Percentiles rank a stretch among this genome's conserved stretches.
These are phyloP conservation scores for Neogale vison DNA, from an alignment of 2,113 vertebrate species.

Conservation along the genomic window DNA sequence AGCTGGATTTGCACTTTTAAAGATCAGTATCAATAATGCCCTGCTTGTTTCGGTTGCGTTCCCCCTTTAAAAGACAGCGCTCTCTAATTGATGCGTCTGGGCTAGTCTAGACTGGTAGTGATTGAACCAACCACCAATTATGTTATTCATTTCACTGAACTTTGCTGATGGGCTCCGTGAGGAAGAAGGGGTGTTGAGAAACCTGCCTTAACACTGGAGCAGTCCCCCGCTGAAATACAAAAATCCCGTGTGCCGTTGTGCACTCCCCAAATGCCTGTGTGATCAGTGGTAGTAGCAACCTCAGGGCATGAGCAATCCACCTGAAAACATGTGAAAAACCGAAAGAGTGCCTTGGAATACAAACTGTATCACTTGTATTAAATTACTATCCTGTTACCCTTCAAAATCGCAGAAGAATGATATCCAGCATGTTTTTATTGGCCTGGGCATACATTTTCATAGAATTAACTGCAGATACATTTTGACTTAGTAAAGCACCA, in stretches of 20 bases:
- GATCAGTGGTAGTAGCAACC: constrained; percentile 46
- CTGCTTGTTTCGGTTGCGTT: constrained; percentile 75
- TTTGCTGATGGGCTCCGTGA: constrained; percentile 80
- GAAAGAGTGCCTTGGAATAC: background rate
- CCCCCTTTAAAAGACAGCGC: constrained; percentile 81
- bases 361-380: constrained; percentile 42
- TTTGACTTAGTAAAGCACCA: constrained; percentile 35
- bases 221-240: constrained; percentile 57
- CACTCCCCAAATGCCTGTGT: constrained; percentile 32
- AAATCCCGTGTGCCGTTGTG: constrained; percentile 46
- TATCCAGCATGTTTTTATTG: constrained; percentile 24
- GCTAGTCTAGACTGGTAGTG: constrained; percentile 85
- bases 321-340: constrained; percentile 38
- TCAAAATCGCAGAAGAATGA: constrained; percentile 48
- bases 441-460: background rate
- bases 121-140: constrained; percentile 82
- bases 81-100: constrained; percentile 86
- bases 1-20: constrained; percentile 78
- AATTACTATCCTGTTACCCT: constrained; percentile 13
- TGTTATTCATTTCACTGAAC: constrained; percentile 84
- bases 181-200: constrained; percentile 79
- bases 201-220: constrained; percentile 67
- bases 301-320: constrained; percentile 18
- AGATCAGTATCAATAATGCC: constrained; percentile 76
- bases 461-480: background rate